phyloP scores from a whole-genome alignment of 2,797 vertebrate genomes.

The Poeciliopsis gracilis region DNA sequence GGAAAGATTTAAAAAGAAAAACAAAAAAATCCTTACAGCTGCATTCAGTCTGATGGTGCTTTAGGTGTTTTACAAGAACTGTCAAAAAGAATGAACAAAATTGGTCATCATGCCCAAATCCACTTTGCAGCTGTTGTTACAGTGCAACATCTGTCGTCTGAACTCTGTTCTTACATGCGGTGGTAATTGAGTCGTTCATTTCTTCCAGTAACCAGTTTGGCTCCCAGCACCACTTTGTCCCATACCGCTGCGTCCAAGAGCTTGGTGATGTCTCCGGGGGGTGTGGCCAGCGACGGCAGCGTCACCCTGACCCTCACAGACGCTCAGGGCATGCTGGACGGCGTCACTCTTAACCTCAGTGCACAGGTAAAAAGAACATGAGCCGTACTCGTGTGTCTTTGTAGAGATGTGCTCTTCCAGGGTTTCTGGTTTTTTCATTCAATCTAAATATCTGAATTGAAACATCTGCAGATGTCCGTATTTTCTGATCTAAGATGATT shows the following conservation, averaged over 20 bases:
- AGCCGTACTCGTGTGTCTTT: no score
- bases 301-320: constrained; percentile 95
- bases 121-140: no score
- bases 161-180: not conserved
- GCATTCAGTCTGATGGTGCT: no score
- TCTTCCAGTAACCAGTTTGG: constrained; percentile 81
- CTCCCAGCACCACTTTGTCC: constrained; percentile 84
- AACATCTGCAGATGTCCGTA: not conserved
- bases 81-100: no score
- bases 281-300: constrained; percentile 87
- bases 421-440: not conserved
- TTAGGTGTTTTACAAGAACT: no score
- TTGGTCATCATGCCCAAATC: no score
- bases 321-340: constrained; percentile 93
- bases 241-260: constrained; percentile 87
- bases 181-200: not conserved
- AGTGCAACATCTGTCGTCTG: not conserved
- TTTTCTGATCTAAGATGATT: not conserved
- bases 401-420: not conserved
- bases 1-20: no score
- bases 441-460: not conserved
- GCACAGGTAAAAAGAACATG: constrained; percentile 67
- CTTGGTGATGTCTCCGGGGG: constrained; percentile 92
- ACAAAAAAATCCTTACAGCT: no score
- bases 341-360: constrained; percentile 90